Evolutionary conservation across 2,888 invertebrate species (phyloP), one percentile per base, ranked within the genome.

Genomic region (Drosophila monieri): DNA sequence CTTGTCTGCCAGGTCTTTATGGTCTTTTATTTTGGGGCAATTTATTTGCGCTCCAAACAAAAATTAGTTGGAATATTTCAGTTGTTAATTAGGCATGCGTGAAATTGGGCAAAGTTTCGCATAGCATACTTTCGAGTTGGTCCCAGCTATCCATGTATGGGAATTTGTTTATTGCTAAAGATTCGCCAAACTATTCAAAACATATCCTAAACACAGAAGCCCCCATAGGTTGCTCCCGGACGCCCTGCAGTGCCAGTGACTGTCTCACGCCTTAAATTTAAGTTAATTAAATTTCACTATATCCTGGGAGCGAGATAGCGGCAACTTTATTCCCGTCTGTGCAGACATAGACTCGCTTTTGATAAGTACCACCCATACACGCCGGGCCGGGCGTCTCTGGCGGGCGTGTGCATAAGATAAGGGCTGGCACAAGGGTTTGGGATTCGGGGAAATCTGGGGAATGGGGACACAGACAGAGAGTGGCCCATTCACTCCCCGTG

Each of bases 221-320:
- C 41, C 41, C 48, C 51, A 52, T 52, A 51, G 41, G 27, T 9
- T 46, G 5, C 6, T 46, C 23, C 23, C 0, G 10, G n/a, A 58
- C 15, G 32, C 10, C 30, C 14, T 6, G 10, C 30, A 43, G 35
- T 35, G 35, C 35, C 35, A n/a, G 48, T 44, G 30, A 48, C 64
- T 23, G 14, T 43, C 52, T 27, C 60, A 78, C 68, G 73, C 65
- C 76, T 70, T 69, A 75, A 88, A 88, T 87, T 85, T 75, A 81
- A 85, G 88, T 85, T 85, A 85, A 85, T 85, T 85, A 85, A 88
- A 88, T 85, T 87, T 78, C 70, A 58, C 78, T 77, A 74, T 72
- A 72, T 78, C 61, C 71, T 73, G 68, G 48, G 76, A 58, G 64
- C 32, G 73, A 77, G 85, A 81, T 85, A 80, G 77, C 77, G 56